phyloP scores from a whole-genome alignment of 2,797 vertebrate genomes.

The Crenichthys baileyi region DNA sequence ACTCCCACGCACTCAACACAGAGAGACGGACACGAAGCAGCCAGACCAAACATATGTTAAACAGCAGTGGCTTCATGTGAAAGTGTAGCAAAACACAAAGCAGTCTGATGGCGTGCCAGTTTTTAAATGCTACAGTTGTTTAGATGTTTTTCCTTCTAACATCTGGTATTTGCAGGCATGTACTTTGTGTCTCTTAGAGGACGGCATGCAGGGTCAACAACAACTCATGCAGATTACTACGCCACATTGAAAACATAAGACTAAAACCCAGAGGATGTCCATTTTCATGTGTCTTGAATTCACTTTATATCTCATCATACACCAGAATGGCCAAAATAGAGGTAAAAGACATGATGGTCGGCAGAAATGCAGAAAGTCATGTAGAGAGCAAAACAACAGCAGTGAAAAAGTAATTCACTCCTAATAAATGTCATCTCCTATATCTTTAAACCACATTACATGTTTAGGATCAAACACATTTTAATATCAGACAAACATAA shows the following conservation, averaged over 20 bases:
- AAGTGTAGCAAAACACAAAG: slow-evolving; percentile 51
- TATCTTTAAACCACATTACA: neutral
- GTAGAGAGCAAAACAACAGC: neutral
- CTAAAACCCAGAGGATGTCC: slow-evolving; percentile 19
- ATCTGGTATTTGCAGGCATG: slow-evolving; percentile 40
- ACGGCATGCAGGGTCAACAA: slow-evolving; percentile 34
- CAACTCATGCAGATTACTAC: slow-evolving; percentile 22
- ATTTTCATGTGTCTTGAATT: slow-evolving; percentile 28
- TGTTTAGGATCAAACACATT: neutral
- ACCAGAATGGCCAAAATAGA: slow-evolving; percentile 13
- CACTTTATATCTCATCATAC: slow-evolving; percentile 40
- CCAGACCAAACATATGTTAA: slow-evolving; percentile 61
- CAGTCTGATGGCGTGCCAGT: slow-evolving; percentile 33
- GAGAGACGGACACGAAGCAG: slow-evolving; percentile 17
- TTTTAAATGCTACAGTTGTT: slow-evolving; percentile 45
- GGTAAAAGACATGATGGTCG: slow-evolving; percentile 5
- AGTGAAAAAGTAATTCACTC: neutral
- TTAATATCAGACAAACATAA: neutral
- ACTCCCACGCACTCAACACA: slow-evolving; percentile 50
- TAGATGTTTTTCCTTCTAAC: slow-evolving; percentile 36
- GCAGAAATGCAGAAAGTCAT: slow-evolving; percentile 34
- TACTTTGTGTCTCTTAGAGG: slow-evolving; percentile 4
- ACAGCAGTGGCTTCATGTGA: slow-evolving; percentile 23
- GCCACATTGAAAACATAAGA: slow-evolving; percentile 28
- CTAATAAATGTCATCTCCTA: neutral